Base-by-base conservation (phyloP, 1,140 invertebrate species). In the Drosophila punjabiensis region DNA sequence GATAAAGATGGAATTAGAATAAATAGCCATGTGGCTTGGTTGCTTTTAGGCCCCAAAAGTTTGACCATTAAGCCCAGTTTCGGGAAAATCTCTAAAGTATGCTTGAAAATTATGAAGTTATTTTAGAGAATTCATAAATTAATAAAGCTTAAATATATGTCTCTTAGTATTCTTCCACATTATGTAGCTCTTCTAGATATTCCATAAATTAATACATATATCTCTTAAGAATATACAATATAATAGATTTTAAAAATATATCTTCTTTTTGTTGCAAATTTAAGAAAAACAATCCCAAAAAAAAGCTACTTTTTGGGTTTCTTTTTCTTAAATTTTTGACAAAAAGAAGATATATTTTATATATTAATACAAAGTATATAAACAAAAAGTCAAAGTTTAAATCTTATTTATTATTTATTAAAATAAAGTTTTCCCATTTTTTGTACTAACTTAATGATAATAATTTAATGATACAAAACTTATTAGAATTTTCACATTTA, bases 11-110 rank as follows among this genome's bases (percentile, higher is more conserved):
- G 20, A 30, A 18, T 33, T 30, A 61, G 32, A 58, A 56, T 52
- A 39, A 52, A 37, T 32, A 39, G n/a, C 13, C 43, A 68, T 11
- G 13, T 65, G 56, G 62, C 43, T 47, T 8, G 39, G 7, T 24
- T 35, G 20, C 35, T 14, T 11, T 18, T 55, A 14, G 2, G 30
- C 2, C 5, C 9, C 0, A 24, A 10, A 56, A 56, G 14, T 37
- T 56, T 37, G 5, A 8, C 4, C 53, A 56, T 56, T 13, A n/a
- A 32, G 16, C 13, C 28, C 28, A 32, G 50, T 32, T 56, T 56
- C 33, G 18, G 33, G 35, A 37, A 56, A 37, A 37, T 56, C 13
- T 37, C 33, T 16, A 37, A 56, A 56, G 33, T 16, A 24, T 37
- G 13, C 20, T 32, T 9, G 4, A 10, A 24, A 62, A 35, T 50